A percentile compares a stretch with the other conserved stretches of the same genome.
Conservation (phyloP, 2,797 vertebrate genomes). For the Valencia hispanica region DNA sequence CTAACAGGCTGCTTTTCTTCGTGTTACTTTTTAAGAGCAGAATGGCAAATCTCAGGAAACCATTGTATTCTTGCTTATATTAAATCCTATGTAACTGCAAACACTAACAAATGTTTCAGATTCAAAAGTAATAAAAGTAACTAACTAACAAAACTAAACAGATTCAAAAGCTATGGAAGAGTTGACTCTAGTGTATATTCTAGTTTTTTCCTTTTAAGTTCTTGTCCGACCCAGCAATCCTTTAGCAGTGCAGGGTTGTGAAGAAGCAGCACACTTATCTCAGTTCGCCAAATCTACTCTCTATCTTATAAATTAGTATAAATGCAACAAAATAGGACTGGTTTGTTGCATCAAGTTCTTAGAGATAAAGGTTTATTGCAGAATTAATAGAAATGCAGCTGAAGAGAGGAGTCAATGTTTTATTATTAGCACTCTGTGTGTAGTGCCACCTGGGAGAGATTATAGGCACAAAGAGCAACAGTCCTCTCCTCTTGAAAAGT, state of each 20-base stretch:
- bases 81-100: not conserved
- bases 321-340: not conserved
- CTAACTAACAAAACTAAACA: not conserved
- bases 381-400: constrained; percentile 19
- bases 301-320: not conserved
- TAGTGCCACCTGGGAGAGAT: constrained; percentile 35
- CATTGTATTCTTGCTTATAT: not conserved
- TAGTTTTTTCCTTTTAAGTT: not conserved
- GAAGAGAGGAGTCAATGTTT: constrained; percentile 22
- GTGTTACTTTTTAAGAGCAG: not conserved
- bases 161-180: not conserved
- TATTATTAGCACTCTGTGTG: constrained; percentile 48
- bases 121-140: too few relatives aligned
- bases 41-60: not conserved
- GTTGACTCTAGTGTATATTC: not conserved
- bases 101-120: not conserved
- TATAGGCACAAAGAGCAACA: constrained; percentile 31
- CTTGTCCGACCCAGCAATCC: not conserved
- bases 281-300: not conserved
- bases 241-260: not conserved
- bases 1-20: not conserved
- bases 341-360: not conserved
- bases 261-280: not conserved
- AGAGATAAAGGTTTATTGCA: not conserved
- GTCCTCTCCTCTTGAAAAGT: constrained; percentile 17